phyloP scores from a whole-genome alignment of 2,113 vertebrate species.

The Girardinichthys multiradiatus region DNA sequence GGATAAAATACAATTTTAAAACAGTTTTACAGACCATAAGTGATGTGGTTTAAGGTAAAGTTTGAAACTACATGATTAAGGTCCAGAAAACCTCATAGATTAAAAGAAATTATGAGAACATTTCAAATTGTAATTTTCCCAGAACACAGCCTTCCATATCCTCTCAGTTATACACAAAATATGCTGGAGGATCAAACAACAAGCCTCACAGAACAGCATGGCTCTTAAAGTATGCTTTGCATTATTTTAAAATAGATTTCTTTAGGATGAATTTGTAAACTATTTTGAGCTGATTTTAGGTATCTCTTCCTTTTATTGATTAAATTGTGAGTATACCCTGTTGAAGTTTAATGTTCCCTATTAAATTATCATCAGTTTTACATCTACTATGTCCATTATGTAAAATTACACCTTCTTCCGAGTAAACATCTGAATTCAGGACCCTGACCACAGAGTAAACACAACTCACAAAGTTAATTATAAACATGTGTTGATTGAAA shows the following conservation, averaged over 20 bases:
- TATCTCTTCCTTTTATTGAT: too few species aligned
- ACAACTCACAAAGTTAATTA: not conserved
- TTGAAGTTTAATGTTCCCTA: too few species aligned
- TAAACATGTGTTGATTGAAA: too few species aligned
- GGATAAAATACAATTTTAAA: not conserved
- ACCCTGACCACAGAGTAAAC: conserved; percentile 34
- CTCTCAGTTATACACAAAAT: not conserved
- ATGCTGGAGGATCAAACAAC: not conserved
- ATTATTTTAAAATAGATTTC: too few species aligned
- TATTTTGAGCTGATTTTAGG: too few species aligned
- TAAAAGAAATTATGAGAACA: not conserved
- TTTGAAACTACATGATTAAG: not conserved
- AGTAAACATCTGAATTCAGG: not conserved
- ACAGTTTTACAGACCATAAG: not conserved
- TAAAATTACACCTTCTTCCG: not conserved
- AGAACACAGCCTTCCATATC: not conserved
- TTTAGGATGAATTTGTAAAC: too few species aligned
- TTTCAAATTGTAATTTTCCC: not conserved
- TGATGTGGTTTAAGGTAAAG: not conserved
- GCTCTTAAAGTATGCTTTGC: too few species aligned
- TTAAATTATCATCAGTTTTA: too few species aligned
- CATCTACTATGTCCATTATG: not conserved
- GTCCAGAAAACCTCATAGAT: not conserved
- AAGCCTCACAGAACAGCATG: too few species aligned
- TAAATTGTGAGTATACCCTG: too few species aligned